phyloP scores from a whole-genome alignment of 2,888 invertebrate species.

The Agapetus fuscipes region DNA sequence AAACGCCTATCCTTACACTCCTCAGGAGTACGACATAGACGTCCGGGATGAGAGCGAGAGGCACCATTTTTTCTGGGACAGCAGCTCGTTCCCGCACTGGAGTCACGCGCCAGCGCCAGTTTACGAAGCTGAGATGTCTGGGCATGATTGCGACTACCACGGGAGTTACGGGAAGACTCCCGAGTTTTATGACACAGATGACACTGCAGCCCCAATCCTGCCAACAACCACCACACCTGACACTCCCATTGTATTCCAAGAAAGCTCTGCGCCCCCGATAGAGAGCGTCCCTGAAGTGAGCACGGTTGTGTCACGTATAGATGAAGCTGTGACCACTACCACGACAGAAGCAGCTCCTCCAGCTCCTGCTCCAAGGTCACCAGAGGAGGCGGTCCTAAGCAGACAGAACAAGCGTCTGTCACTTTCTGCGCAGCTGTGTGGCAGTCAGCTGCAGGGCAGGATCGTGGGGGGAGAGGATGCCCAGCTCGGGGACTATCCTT shows the following conservation, averaged over 20 bases:
- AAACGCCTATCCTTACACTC: background rate
- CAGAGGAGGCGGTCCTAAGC: background rate
- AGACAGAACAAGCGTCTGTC: constrained; percentile 9
- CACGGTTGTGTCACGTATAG: no score
- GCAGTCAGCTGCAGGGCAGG: constrained; percentile 44
- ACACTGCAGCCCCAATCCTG: background rate
- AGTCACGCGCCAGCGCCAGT: constrained; percentile 12
- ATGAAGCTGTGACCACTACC: background rate
- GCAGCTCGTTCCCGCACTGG: constrained; percentile 17
- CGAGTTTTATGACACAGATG: background rate
- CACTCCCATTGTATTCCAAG: background rate
- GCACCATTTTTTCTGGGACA: constrained; percentile 18
- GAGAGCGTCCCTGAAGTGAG: background rate
- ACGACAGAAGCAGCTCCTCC: background rate
- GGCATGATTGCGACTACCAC: constrained; percentile 4
- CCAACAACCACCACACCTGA: background rate
- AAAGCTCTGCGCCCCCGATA: background rate
- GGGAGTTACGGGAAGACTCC: background rate
- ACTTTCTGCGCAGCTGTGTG: constrained; percentile 31
- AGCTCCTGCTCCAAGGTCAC: background rate
- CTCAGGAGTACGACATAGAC: background rate
- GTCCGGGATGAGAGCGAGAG: constrained; percentile 6
- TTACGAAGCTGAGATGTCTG: constrained; percentile 5
- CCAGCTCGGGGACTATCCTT: constrained; percentile 51
- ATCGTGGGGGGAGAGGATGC: constrained; percentile 55